A percentile compares a stretch with the other conserved stretches of the same genome.
Conservation (phyloP, 2,113 vertebrate genomes). For the Gymnorhina tibicen region DNA sequence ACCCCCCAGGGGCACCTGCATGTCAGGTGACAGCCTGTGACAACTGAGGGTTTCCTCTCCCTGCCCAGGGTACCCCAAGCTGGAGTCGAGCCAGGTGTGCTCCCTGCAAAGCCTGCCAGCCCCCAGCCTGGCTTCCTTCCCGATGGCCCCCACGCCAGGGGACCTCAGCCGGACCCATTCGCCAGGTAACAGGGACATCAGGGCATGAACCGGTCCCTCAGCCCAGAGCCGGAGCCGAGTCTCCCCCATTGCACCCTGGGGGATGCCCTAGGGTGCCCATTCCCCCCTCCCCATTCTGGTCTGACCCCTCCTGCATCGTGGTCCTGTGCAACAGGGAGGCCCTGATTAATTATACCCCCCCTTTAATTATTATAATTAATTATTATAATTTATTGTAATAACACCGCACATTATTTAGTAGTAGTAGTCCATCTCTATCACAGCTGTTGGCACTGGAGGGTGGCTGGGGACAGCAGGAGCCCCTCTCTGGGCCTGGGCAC, state of each 20-base stretch:
- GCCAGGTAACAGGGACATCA: slow-evolving; percentile 64
- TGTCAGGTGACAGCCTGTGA: neutral
- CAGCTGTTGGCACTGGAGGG: neutral
- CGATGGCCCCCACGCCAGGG: slow-evolving; percentile 49
- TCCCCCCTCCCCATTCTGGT: too few species aligned
- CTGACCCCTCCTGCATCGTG: accelerated
- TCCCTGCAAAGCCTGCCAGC: slow-evolving; percentile 44
- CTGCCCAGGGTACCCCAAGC: slow-evolving; percentile 9
- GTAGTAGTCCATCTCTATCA: neutral
- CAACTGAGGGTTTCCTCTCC: neutral
- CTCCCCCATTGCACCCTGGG: neutral
- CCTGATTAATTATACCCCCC: neutral
- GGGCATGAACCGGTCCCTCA: accelerated
- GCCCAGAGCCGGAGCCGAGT: accelerated
- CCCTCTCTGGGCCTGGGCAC: too few species aligned
- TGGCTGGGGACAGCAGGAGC: neutral
- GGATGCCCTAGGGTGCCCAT: neutral
- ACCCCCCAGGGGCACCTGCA: neutral
- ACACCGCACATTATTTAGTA: neutral
- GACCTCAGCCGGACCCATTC: slow-evolving; percentile 68
- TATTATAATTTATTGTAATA: neutral
- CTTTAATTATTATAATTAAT: neutral
- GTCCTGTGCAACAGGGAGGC: neutral
- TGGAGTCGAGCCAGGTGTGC: neutral
- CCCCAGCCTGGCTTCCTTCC: slow-evolving; percentile 69